These are phyloP conservation scores for Bicyclus anynana DNA, from an alignment of 1,140 invertebrate species.

Conservation along the genomic window DNA sequence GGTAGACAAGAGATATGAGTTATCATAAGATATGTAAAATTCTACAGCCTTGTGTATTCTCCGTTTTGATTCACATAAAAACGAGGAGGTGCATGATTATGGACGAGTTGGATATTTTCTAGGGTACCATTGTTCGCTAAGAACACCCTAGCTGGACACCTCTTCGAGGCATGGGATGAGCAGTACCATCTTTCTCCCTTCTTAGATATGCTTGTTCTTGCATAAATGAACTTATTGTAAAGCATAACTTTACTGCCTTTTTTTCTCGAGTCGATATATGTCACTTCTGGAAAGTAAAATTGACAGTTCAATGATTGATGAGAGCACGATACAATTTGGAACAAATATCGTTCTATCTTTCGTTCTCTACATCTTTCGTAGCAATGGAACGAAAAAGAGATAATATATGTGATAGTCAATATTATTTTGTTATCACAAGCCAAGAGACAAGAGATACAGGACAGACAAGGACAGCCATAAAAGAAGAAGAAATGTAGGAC, in stretches of 20 bases:
- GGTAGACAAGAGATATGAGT: no score
- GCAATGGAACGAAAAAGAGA: no score
- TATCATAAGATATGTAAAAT: no score
- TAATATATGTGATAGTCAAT: no score
- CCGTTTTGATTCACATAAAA: not conserved
- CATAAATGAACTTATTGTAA: constrained; percentile 26
- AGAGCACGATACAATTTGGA: no score
- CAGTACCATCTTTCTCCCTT: constrained; percentile 3
- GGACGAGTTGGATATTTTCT: constrained; percentile 13
- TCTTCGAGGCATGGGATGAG: constrained; percentile 15
- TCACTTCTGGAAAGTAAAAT: not conserved
- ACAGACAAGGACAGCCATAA: no score
- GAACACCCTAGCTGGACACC: constrained; percentile 9
- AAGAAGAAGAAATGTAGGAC: no score
- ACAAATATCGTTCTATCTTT: no score
- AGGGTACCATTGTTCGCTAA: not conserved
- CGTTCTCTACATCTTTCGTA: no score
- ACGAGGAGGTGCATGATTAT: constrained; percentile 16
- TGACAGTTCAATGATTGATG: no score
- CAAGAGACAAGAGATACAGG: no score
- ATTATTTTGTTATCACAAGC: no score
- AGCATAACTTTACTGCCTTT: constrained; percentile 28
- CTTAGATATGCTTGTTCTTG: constrained; percentile 9
- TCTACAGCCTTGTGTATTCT: not conserved
- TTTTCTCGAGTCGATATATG: not conserved